These are phyloP conservation scores for Anoplopoma fimbria DNA, from an alignment of 2,113 vertebrate genomes.

Conservation along the genomic window DNA sequence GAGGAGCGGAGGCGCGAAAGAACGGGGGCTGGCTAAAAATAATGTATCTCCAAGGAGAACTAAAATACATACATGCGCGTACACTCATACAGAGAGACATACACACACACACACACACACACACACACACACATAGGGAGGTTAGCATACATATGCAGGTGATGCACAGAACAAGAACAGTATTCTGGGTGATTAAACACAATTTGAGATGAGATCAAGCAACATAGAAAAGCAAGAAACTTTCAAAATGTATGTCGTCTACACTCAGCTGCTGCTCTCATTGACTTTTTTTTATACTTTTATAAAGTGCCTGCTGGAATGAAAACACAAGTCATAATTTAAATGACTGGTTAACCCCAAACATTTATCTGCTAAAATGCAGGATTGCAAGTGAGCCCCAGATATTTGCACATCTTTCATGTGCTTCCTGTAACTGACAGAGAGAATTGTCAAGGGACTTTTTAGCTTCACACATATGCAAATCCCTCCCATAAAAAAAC, in stretches of 20 bases:
- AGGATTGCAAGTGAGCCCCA: conserved; percentile 37
- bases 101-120: conserved; percentile 18
- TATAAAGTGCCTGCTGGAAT: not conserved
- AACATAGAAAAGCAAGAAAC: not conserved
- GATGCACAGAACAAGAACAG: conserved; percentile 16
- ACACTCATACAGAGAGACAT: conserved; percentile 41
- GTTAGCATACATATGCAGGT: conserved; percentile 9
- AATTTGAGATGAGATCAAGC: conserved; percentile 6
- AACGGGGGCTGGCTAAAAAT: conserved; percentile 86
- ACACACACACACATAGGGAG: conserved; percentile 17
- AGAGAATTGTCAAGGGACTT: conserved; percentile 47
- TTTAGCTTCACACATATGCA: conserved; percentile 21
- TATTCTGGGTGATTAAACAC: conserved; percentile 14
- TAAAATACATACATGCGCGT: conserved; percentile 79
- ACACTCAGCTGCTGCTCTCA: conserved; percentile 15
- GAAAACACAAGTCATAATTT: not conserved
- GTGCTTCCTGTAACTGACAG: conserved; percentile 59
- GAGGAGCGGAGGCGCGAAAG: conserved; percentile 70
- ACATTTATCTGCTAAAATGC: conserved; percentile 5
- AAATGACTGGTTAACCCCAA: conserved; percentile 17
- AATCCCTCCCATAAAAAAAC: not conserved
- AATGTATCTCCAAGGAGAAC: conserved; percentile 84
- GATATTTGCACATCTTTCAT: conserved; percentile 31
- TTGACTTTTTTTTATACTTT: conserved; percentile 5
- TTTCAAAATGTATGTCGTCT: not conserved